Percentiles rank a stretch among this genome's conserved stretches.
Conservation (phyloP, 64 coral and sea anemone genomes). For the Montipora foliosa region DNA sequence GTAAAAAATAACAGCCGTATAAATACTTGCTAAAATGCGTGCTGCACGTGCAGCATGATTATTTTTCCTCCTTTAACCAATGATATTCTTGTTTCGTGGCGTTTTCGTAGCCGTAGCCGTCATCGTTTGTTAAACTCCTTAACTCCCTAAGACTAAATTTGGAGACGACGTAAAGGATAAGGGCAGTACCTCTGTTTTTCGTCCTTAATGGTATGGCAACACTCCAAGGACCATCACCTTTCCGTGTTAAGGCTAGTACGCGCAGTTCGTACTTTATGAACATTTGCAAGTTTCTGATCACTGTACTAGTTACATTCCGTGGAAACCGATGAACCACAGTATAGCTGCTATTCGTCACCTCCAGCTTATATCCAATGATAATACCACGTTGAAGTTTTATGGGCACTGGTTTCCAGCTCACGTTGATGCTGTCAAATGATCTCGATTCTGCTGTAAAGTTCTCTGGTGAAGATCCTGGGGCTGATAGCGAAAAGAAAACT, state of each 20-base stretch:
- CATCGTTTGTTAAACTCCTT: too few species aligned
- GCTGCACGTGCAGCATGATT: too few species aligned
- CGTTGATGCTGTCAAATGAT: constrained; percentile 12
- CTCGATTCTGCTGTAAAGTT: constrained; percentile 32
- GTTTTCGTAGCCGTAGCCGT: too few species aligned
- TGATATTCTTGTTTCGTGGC: too few species aligned
- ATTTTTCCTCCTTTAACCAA: too few species aligned
- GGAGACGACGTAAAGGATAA: too few species aligned
- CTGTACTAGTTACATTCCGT: background rate
- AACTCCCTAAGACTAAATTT: too few species aligned
- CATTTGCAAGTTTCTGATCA: background rate
- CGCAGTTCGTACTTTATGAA: background rate
- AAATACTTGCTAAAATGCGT: too few species aligned
- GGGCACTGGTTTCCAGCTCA: constrained; percentile 44
- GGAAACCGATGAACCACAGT: background rate
- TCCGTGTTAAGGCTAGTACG: background rate
- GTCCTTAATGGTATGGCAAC: background rate
- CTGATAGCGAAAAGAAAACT: constrained; percentile 3
- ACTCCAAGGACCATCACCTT: background rate
- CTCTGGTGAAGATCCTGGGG: background rate
- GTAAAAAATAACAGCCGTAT: too few species aligned
- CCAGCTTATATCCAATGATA: constrained; percentile 35
- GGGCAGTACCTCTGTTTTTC: background rate
- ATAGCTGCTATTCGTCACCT: background rate
- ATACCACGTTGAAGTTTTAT: background rate